Conservation (phyloP, 2,888 invertebrate species). For the Pristionchus maxplancki region DNA sequence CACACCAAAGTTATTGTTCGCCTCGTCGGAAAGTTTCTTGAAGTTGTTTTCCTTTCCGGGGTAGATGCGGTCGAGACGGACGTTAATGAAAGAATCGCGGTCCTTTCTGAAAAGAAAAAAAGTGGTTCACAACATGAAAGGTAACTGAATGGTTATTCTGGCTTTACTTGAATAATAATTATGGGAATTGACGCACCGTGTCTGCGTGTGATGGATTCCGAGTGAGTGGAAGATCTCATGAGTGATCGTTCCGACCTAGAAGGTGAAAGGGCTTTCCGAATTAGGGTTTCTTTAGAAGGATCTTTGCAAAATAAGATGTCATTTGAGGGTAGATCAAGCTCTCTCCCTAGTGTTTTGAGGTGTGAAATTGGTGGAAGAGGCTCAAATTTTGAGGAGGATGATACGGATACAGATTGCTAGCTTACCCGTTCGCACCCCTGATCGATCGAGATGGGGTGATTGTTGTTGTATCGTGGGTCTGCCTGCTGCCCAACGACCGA, state of each 20-base stretch:
- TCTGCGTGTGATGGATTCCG: background rate
- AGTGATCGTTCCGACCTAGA: background rate
- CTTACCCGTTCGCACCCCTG: background rate
- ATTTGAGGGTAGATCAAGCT: too few species aligned
- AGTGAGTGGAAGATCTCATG: slow-evolving; percentile 33
- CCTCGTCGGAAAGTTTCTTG: background rate
- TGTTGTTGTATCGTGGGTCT: background rate
- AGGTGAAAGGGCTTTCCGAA: background rate
- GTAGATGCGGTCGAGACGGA: background rate
- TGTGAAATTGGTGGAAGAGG: too few species aligned
- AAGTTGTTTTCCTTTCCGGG: background rate
- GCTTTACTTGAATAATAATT: too few species aligned
- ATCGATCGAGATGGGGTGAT: background rate
- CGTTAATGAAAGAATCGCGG: background rate
- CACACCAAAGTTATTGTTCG: slow-evolving; percentile 17
- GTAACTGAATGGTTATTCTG: too few species aligned
- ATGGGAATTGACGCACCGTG: background rate
- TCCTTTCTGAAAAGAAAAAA: slow-evolving; percentile 1
- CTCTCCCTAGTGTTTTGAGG: too few species aligned
- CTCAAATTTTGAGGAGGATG: too few species aligned
- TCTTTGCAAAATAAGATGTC: too few species aligned
- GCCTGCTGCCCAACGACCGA: background rate
- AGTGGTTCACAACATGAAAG: too few species aligned
- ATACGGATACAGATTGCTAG: too few species aligned
- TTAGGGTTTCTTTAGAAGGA: too few species aligned